These are phyloP conservation scores for Ficedula albicollis DNA, from an alignment of 2,797 vertebrate species.

Conservation along the genomic window DNA sequence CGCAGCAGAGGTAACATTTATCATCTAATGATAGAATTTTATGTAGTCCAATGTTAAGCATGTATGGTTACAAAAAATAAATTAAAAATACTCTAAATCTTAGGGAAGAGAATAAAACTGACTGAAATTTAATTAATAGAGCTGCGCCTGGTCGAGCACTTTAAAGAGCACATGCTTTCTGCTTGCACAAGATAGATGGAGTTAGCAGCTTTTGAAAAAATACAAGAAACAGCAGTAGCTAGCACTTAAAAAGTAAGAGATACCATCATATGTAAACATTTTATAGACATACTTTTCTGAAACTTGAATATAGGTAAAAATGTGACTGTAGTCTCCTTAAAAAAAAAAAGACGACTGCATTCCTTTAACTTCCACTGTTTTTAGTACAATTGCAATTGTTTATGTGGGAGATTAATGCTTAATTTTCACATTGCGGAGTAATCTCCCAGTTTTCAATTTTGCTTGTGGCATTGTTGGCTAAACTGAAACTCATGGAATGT, in stretches of 20 bases:
- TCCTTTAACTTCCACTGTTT: accelerated
- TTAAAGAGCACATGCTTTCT: neutral
- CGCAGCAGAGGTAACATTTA: neutral
- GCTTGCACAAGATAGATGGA: neutral
- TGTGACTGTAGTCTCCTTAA: neutral
- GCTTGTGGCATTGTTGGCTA: neutral
- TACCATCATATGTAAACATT: neutral
- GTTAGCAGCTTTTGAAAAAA: neutral
- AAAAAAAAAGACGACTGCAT: neutral
- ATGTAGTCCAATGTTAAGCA: neutral
- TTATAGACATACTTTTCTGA: neutral
- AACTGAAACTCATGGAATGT: neutral
- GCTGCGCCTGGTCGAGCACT: neutral
- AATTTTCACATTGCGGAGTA: accelerated
- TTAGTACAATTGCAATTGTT: neutral
- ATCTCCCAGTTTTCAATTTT: neutral
- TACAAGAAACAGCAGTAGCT: neutral
- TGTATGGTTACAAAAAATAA: neutral
- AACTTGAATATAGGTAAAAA: neutral
- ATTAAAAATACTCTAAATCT: neutral
- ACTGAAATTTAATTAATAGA: neutral
- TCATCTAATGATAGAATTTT: neutral
- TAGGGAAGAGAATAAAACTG: neutral
- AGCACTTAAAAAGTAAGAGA: neutral
- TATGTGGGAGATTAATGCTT: neutral